Base-by-base conservation (phyloP, 2,888 invertebrate genomes). In the Horisme vitalbata region DNA sequence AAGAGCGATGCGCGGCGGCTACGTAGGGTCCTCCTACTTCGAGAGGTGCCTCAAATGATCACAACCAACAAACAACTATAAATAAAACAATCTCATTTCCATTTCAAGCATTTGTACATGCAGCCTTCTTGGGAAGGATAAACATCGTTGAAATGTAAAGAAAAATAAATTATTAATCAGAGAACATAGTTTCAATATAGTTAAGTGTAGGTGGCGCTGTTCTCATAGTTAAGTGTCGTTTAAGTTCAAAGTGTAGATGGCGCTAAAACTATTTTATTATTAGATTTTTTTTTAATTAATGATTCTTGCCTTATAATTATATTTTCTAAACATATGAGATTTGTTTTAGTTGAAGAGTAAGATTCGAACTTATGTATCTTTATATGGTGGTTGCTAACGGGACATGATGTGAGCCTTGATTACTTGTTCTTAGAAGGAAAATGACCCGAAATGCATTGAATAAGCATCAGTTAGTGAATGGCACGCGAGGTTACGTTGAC, bases 1-100 rank as follows among this genome's bases (percentile, higher is more conserved):
- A 65, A 95, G 97, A 80, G 98, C 98, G 36, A 98, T 99, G 96
- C 93, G 97, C 53, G 99, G 99, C 48, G 98, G 98, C 51, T 96
- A 96, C 83, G 95, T 99, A 72, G 98, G 98, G 59, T 94, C 96
- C 66, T 94, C 94, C 68, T 98, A 97, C 90, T 99, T 99, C 83
- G 98, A 99, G 82, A 93, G 97, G 74, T 98, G 98, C 92, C 94
- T 98, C 83, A 97, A 97, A 93, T 97, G 95, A 96, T 68, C 66
- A 33, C 63, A 70, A 81, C 73, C 71, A 73, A 63, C 69, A 70
- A 75, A 65, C 68, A 72, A 69, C 65, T 80, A 83, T 77, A 82
- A 81, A 82, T 79, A 83, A 82, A 84, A 80, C 67, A 79, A 83
- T 85, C 84, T 85, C 83, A 83, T 65, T 77, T 68, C 74, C 77